phyloP scores from a whole-genome alignment of 2,797 vertebrate genomes.

The Coilia nasus region DNA sequence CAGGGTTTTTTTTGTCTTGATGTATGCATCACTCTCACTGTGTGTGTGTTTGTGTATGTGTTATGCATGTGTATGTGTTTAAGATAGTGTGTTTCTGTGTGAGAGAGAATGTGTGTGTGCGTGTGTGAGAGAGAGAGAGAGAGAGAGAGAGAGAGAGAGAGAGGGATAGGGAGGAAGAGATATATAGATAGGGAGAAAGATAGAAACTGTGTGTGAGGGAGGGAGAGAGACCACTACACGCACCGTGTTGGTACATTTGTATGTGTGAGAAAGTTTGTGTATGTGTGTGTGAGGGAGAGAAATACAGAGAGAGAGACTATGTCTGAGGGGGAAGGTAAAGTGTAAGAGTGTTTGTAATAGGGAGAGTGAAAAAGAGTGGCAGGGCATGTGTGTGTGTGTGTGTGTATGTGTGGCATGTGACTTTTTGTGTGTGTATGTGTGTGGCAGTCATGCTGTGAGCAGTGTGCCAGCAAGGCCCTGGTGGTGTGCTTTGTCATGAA shows the following conservation, averaged over 20 bases:
- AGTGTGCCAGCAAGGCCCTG: constrained; percentile 50
- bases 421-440: not conserved
- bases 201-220: no score
- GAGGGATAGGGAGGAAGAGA: no score
- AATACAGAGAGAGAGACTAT: no score
- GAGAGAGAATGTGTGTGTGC: no score
- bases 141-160: no score
- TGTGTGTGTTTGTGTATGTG: constrained; percentile 33
- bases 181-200: no score
- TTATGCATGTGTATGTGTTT: not conserved
- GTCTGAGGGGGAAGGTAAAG: not conserved
- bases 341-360: not conserved
- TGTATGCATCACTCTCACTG: not conserved
- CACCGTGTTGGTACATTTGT: no score
- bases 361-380: not conserved
- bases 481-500: constrained; percentile 58
- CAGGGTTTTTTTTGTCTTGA: not conserved
- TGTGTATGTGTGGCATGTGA: not conserved
- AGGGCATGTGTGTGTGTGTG: not conserved
- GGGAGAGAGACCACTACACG: no score
- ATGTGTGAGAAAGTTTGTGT: no score
- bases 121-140: no score
- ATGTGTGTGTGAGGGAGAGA: no score
- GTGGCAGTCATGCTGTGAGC: not conserved
- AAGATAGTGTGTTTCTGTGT: not conserved